A percentile compares a stretch with the other conserved stretches of the same genome.
phyloP scores from a whole-genome alignment of 2,888 invertebrate genomes.

The Drosophila lacicola region DNA sequence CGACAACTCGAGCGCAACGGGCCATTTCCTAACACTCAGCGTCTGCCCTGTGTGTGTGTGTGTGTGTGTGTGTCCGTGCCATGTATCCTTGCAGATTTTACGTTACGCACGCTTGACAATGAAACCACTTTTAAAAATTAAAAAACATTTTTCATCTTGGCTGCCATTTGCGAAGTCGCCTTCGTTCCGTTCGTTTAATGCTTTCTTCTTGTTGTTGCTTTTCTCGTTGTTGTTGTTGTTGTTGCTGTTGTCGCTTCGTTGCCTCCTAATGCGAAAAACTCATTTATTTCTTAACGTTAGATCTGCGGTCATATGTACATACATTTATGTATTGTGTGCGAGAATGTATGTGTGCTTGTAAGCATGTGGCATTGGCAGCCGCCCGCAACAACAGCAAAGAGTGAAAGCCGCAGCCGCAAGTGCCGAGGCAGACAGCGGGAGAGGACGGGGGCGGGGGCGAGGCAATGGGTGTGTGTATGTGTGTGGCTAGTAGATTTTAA shows the following conservation, averaged over 20 bases:
- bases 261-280: constrained; percentile 79
- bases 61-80: constrained; percentile 34
- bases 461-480: not conserved
- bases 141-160: constrained; percentile 83
- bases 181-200: constrained; percentile 58
- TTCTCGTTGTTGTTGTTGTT: constrained; percentile 24
- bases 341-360: constrained; percentile 12
- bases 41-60: constrained; percentile 9
- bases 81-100: constrained; percentile 70
- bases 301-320: constrained; percentile 71
- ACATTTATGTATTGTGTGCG: constrained; percentile 10
- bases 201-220: constrained; percentile 46
- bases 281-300: constrained; percentile 77
- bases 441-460: too few relatives aligned
- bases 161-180: constrained; percentile 69
- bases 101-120: constrained; percentile 83
- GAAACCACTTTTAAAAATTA: constrained; percentile 84
- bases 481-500: constrained; percentile 2
- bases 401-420: constrained; percentile 48
- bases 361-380: constrained; percentile 21
- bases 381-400: constrained; percentile 53
- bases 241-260: constrained; percentile 72
- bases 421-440: constrained; percentile 8
- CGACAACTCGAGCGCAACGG: constrained; percentile 74
- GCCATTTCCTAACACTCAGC: constrained; percentile 58